Evolutionary conservation across 2,797 vertebrate species (phyloP).

Genomic region (Intellagama lesueurii): DNA sequence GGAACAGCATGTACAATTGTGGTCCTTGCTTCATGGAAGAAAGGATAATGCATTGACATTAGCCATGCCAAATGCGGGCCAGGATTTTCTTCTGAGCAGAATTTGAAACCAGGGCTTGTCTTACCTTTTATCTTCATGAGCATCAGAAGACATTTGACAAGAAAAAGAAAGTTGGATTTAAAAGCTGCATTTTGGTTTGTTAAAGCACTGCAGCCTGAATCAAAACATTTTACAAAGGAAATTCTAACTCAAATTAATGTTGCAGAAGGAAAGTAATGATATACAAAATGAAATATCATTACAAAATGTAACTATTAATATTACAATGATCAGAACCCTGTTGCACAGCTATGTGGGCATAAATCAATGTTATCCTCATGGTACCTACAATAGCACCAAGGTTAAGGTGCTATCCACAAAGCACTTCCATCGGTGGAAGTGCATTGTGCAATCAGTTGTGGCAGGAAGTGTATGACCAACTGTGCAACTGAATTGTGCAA

Average conservation of each 20-base stretch:
- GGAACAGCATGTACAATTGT: neutral
- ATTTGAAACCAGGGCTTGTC: conserved; percentile 34
- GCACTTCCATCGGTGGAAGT: no score
- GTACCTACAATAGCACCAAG: no score
- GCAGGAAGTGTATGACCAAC: no score
- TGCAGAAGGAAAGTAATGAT: conserved; percentile 23
- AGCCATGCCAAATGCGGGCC: neutral
- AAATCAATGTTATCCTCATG: no score
- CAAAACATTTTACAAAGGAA: conserved; percentile 52
- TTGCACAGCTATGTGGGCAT: no score
- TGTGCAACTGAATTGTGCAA: no score
- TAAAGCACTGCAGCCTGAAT: neutral
- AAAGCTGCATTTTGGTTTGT: conserved; percentile 15
- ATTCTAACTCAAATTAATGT: conserved; percentile 48
- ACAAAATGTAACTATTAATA: no score
- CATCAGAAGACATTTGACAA: conserved; percentile 59
- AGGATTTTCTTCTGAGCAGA: neutral
- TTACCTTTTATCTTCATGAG: conserved; percentile 34
- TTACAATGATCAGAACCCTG: no score
- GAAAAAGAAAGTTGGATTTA: conserved; percentile 43
- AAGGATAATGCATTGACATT: neutral
- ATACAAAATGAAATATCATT: neutral
- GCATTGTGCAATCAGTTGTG: no score
- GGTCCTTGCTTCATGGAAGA: neutral
- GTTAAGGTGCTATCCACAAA: no score